A percentile compares a stretch with the other conserved stretches of the same genome.
Evolutionary conservation across 2,797 vertebrate genomes (phyloP).

Genomic region (Coendou prehensilis): DNA sequence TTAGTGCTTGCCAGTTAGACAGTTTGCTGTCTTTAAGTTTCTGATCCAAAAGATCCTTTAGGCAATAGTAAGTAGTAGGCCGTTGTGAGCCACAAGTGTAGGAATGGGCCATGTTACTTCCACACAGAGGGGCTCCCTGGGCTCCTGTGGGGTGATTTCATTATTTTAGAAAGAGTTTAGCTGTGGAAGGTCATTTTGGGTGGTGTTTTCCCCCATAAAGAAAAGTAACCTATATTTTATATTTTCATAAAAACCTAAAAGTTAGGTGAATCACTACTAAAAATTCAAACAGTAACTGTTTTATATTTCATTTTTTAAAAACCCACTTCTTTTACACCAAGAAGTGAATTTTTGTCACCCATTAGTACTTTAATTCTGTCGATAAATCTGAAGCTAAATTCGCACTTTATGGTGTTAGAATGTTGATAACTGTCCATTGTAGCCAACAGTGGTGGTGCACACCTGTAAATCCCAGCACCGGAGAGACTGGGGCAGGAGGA

Average conservation of each 20-base stretch:
- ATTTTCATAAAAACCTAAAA: conserved; percentile 30
- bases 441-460: neutral
- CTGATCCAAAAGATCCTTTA: neutral
- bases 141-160: neutral
- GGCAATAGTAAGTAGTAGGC: neutral
- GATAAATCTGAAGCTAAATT: conserved; percentile 21
- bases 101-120: neutral
- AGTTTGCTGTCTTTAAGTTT: neutral
- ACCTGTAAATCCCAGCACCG: neutral
- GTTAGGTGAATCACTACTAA: conserved; percentile 29
- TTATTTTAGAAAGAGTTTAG: conserved; percentile 60
- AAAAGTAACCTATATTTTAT: conserved; percentile 14
- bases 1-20: conserved; percentile 4
- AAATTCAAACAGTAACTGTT: neutral
- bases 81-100: conserved; percentile 7
- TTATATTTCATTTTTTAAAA: conserved; percentile 1
- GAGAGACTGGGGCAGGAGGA: neutral
- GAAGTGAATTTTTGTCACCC: conserved; percentile 53
- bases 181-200: neutral
- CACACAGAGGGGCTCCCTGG: neutral
- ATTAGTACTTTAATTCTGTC: conserved; percentile 43
- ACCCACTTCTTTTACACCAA: neutral
- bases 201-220: neutral
- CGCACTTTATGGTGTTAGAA: neutral
- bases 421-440: neutral